Evolutionary conservation across 2,797 vertebrate genomes (phyloP).

Genomic region (Trematomus bernacchii): DNA sequence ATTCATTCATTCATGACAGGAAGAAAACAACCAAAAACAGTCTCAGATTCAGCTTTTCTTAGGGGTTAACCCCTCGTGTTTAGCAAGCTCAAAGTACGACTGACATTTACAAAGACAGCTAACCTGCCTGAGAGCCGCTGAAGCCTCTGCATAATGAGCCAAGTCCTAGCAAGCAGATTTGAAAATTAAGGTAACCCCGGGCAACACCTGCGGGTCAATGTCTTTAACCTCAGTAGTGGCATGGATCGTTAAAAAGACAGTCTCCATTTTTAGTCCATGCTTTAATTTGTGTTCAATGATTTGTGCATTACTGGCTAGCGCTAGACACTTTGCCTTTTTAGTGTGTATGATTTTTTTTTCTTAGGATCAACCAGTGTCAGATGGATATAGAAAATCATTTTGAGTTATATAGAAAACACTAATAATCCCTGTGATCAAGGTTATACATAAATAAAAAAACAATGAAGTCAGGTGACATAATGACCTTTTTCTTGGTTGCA

Average conservation of each 20-base stretch:
- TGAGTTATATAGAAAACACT: conserved; percentile 29
- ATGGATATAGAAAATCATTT: conserved; percentile 27
- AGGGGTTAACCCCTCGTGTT: neutral
- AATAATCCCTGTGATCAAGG: conserved; percentile 24
- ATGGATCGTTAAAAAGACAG: conserved; percentile 22
- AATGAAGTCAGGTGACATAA: neutral
- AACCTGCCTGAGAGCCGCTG: conserved; percentile 32
- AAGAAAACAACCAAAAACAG: neutral
- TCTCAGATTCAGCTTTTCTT: conserved; percentile 1
- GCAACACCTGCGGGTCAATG: conserved; percentile 8
- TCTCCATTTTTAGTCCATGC: conserved; percentile 16
- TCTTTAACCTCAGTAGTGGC: neutral
- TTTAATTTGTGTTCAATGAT: conserved; percentile 6
- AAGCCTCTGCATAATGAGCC: conserved; percentile 4
- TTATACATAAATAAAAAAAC: neutral
- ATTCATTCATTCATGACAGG: neutral
- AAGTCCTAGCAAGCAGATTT: conserved; percentile 2
- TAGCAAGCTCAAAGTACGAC: conserved; percentile 23
- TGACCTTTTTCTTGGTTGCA: conserved; percentile 24
- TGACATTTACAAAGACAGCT: conserved; percentile 20
- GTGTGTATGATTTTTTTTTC: neutral
- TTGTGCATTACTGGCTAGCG: neutral
- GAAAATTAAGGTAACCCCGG: neutral
- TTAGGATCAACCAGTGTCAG: conserved; percentile 11
- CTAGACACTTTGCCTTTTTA: neutral